Percentiles rank a stretch among this genome's conserved stretches.
These are phyloP conservation scores for Pristionchus exspectatus DNA, from an alignment of 2,888 invertebrate genomes.

Conservation along the genomic window DNA sequence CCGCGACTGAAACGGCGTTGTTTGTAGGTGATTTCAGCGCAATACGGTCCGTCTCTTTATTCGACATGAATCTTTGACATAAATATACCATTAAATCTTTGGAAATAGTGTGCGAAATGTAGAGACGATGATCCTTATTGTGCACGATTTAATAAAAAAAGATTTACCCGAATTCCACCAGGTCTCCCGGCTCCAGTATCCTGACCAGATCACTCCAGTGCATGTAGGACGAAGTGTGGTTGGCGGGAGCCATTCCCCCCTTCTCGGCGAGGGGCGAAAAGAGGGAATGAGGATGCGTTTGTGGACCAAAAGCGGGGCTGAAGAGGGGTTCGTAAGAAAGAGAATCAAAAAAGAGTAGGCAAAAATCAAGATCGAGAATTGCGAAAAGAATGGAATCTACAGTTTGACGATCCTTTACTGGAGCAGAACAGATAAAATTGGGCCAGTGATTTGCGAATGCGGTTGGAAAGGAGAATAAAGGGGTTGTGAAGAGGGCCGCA, in stretches of 20 bases:
- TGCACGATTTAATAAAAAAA: too few species aligned
- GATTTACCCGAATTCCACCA: neutral
- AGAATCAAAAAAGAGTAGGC: neutral
- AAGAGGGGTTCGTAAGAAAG: neutral
- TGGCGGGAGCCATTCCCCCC: neutral
- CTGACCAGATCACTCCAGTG: neutral
- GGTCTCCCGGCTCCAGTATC: neutral
- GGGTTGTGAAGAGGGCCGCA: neutral
- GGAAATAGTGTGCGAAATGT: too few species aligned
- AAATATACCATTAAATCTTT: too few species aligned
- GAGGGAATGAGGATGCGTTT: neutral
- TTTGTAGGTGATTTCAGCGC: too few species aligned
- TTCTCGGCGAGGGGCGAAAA: neutral
- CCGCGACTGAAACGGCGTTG: neutral
- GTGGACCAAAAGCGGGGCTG: neutral
- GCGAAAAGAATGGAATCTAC: neutral
- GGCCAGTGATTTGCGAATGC: neutral
- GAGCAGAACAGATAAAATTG: neutral
- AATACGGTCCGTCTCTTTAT: too few species aligned
- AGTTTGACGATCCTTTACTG: neutral
- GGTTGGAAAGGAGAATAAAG: neutral
- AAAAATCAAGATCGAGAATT: neutral
- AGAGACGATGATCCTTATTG: too few species aligned
- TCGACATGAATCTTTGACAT: too few species aligned
- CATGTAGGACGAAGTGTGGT: neutral